phyloP scores from a whole-genome alignment of 1,140 invertebrate genomes.

The Diprion similis region DNA sequence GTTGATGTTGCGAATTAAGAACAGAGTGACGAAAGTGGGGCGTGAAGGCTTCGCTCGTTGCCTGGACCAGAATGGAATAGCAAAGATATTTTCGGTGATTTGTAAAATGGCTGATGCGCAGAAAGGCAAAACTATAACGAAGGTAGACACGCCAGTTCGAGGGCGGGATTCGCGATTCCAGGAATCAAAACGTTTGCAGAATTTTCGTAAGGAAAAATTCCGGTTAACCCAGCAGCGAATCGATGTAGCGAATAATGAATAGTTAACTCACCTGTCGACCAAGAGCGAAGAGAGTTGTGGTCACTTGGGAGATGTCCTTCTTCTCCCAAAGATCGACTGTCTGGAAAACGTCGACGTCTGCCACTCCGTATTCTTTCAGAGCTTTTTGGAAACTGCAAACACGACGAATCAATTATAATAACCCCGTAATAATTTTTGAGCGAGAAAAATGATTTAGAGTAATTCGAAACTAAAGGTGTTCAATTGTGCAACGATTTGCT shows the following conservation, averaged over 20 bases:
- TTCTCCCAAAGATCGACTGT: slow-evolving; percentile 93
- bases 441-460: slow-evolving; percentile 5
- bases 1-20: neutral
- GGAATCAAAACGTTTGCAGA: neutral
- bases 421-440: neutral
- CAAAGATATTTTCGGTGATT: neutral
- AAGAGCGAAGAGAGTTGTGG: slow-evolving; percentile 86
- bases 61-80: neutral
- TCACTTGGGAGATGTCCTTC: slow-evolving; percentile 91
- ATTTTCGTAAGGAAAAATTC: too few species aligned
- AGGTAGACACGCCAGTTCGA: too few species aligned
- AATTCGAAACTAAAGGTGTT: neutral
- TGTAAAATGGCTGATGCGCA: neutral
- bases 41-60: neutral
- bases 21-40: neutral
- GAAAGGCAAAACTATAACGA: neutral
- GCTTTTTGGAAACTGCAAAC: slow-evolving; percentile 85
- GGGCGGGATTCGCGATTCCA: too few species aligned
- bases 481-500: slow-evolving; percentile 19
- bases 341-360: slow-evolving; percentile 91
- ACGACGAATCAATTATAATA: slow-evolving; percentile 17
- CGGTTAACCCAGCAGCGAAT: too few species aligned
- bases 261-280: slow-evolving; percentile 78
- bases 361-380: slow-evolving; percentile 84
- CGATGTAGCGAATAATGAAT: neutral